Evolutionary conservation across 2,888 invertebrate species (phyloP).

Genomic region (Crocallis elinguaria): DNA sequence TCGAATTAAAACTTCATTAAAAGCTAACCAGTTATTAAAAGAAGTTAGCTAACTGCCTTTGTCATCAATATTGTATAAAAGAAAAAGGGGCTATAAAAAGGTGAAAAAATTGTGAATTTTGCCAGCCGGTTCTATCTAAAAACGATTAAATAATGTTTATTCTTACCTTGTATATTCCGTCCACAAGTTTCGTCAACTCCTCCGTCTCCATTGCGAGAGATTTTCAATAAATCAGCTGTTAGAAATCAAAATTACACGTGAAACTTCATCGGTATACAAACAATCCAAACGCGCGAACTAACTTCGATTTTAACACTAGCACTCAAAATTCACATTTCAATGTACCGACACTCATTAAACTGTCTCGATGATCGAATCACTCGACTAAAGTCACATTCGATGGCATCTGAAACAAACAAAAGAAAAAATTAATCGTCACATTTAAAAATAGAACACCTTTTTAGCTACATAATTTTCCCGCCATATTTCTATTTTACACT

Average conservation of each 20-base stretch:
- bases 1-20: slow-evolving; percentile 21
- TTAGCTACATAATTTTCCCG: not conserved
- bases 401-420: slow-evolving; percentile 80
- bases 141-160: slow-evolving; percentile 26
- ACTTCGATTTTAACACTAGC: slow-evolving; percentile 70
- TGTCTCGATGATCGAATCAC: slow-evolving; percentile 61
- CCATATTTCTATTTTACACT: slow-evolving; percentile 10
- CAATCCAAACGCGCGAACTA: slow-evolving; percentile 58
- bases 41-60: slow-evolving; percentile 14
- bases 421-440: slow-evolving; percentile 20
- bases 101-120: not conserved
- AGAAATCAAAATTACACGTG: slow-evolving; percentile 65
- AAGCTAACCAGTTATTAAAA: slow-evolving; percentile 18
- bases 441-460: not conserved
- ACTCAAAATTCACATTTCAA: slow-evolving; percentile 81
- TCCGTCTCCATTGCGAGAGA: slow-evolving; percentile 90
- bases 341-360: slow-evolving; percentile 54
- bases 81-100: slow-evolving; percentile 7
- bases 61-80: slow-evolving; percentile 15
- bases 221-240: slow-evolving; percentile 64
- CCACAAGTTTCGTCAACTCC: slow-evolving; percentile 95
- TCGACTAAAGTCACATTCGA: slow-evolving; percentile 68
- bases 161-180: slow-evolving; percentile 95
- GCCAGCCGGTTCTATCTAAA: no score
- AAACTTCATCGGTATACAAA: slow-evolving; percentile 74